phyloP scores from a whole-genome alignment of 2,113 vertebrate species.

The Dendropsophus ebraccatus region DNA sequence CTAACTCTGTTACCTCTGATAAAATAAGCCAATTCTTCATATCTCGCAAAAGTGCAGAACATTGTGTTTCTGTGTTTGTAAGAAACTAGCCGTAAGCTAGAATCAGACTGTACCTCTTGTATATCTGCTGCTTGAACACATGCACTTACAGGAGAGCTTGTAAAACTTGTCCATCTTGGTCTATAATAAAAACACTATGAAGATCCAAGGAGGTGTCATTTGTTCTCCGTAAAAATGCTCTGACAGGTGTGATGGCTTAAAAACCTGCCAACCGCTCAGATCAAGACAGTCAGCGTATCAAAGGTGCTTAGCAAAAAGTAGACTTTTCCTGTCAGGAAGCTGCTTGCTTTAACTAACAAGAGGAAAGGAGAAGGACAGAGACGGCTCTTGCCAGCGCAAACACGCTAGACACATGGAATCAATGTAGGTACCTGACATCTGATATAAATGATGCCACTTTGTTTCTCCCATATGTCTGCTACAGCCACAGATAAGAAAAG shows the following conservation, averaged over 20 bases:
- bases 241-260: constrained; percentile 21
- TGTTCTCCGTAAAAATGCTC: constrained; percentile 9
- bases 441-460: background rate
- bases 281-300: constrained; percentile 27
- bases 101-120: background rate
- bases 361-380: background rate
- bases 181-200: background rate
- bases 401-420: background rate
- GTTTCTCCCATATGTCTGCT: background rate
- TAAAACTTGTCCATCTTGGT: background rate
- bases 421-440: background rate
- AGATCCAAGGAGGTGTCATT: constrained; percentile 15
- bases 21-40: background rate
- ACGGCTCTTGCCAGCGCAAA: background rate
- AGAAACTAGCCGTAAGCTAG: background rate
- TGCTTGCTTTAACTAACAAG: background rate
- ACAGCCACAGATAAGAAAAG: background rate
- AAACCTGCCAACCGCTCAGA: constrained; percentile 32
- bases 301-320: constrained; percentile 3
- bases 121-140: background rate
- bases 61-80: background rate
- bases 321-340: background rate
- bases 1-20: no score
- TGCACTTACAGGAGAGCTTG: background rate
- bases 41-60: background rate